A percentile compares a stretch with the other conserved stretches of the same genome.
phyloP scores from a whole-genome alignment of 2,888 invertebrate genomes.

The Epinotia bilunana region DNA sequence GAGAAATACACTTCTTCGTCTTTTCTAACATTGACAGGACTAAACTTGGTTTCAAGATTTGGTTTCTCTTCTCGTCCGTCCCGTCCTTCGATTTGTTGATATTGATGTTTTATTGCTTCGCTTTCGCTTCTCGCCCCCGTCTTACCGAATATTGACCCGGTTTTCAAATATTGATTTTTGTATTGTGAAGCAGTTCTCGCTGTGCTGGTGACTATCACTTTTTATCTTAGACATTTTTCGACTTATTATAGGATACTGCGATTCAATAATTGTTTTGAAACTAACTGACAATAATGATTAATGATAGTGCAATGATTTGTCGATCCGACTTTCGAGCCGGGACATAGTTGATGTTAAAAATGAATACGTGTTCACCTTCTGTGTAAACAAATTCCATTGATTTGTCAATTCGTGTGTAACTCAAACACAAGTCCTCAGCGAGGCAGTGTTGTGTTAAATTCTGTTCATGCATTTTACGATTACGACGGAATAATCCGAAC shows the following conservation, averaged over 20 bases:
- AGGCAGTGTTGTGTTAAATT: slow-evolving; percentile 48
- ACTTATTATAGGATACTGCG: too few relatives aligned
- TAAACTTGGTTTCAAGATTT: not conserved
- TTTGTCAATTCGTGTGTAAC: slow-evolving; percentile 64
- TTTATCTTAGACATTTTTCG: not conserved
- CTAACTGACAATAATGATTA: not conserved
- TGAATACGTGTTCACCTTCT: slow-evolving; percentile 54
- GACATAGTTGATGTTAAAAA: slow-evolving; percentile 22
- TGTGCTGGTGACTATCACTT: not conserved
- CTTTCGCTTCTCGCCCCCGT: slow-evolving; percentile 1
- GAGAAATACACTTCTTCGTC: not conserved
- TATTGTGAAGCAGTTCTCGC: slow-evolving; percentile 5
- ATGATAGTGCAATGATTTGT: slow-evolving; percentile 16
- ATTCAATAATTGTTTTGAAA: not conserved
- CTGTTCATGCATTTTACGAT: slow-evolving; percentile 51
- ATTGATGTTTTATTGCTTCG: not conserved
- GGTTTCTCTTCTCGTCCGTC: not conserved
- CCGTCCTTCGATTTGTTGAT: not conserved
- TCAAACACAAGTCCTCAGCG: slow-evolving; percentile 52
- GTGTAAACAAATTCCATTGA: slow-evolving; percentile 65
- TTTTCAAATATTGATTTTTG: slow-evolving; percentile 5
- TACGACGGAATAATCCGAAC: slow-evolving; percentile 58
- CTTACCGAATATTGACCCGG: not conserved
- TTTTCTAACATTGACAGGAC: not conserved
- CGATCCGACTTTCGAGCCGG: slow-evolving; percentile 13